Evolutionary conservation across 2,113 vertebrate species (phyloP).

Genomic region (Halcyon senegalensis): DNA sequence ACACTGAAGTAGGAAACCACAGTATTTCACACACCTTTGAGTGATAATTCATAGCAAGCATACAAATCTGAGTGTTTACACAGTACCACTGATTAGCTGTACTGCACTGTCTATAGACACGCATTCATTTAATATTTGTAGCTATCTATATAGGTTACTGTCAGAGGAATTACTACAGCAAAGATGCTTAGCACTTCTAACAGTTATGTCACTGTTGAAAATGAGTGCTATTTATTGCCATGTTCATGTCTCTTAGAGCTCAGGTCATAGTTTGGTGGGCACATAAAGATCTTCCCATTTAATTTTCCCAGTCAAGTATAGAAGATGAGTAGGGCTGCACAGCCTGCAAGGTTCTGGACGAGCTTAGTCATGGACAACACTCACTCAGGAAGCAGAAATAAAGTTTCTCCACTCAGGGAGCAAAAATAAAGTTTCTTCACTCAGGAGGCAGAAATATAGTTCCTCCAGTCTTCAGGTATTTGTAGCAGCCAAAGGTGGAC

Average conservation of each 20-base stretch:
- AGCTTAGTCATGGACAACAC: background rate
- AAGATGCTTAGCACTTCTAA: slow-evolving; percentile 12
- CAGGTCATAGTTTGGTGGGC: background rate
- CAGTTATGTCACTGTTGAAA: background rate
- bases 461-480: background rate
- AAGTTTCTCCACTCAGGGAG: slow-evolving; percentile 3
- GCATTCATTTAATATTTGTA: background rate
- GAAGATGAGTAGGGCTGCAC: background rate
- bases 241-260: background rate
- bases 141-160: background rate
- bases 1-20: background rate
- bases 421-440: slow-evolving; percentile 20
- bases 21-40: background rate
- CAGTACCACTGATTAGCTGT: background rate
- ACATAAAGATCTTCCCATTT: background rate
- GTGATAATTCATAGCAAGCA: background rate
- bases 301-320: slow-evolving; percentile 10
- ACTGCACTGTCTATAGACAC: background rate
- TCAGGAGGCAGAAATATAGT: slow-evolving; percentile 19
- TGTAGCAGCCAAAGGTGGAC: background rate
- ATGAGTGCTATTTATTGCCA: background rate
- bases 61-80: background rate
- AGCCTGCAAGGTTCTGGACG: background rate
- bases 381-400: slow-evolving; percentile 22
- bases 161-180: background rate